These are phyloP conservation scores for Neogale vison DNA, from an alignment of 2,113 vertebrate genomes.

Conservation along the genomic window DNA sequence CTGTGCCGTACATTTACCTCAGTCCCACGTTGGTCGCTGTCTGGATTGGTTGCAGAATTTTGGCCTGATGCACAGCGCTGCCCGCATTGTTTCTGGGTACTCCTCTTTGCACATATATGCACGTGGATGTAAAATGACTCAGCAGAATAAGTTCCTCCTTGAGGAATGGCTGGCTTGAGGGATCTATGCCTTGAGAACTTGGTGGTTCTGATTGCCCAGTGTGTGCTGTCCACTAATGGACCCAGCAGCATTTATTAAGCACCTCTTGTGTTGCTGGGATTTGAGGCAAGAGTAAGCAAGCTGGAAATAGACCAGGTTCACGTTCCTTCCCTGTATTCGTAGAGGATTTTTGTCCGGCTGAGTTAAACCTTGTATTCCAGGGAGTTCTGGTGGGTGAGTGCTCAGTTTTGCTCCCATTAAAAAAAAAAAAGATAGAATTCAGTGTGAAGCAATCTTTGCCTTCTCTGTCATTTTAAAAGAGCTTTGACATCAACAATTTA, in stretches of 20 bases:
- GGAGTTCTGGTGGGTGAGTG: background rate
- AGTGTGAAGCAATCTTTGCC: background rate
- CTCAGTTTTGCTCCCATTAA: background rate
- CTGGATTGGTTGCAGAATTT: background rate
- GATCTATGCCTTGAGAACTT: background rate
- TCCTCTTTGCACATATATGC: background rate
- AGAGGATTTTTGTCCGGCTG: background rate
- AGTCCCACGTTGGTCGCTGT: background rate
- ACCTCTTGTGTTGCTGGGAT: background rate
- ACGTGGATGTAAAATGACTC: background rate
- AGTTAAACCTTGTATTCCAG: background rate
- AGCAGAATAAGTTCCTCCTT: background rate
- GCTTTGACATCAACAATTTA: background rate
- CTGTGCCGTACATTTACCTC: rapidly evolving
- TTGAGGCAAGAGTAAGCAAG: background rate
- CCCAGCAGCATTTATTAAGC: background rate
- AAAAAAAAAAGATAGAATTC: background rate
- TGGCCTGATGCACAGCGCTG: background rate
- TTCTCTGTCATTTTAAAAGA: background rate
- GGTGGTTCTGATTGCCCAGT: background rate
- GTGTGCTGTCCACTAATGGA: background rate
- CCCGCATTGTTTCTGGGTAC: background rate
- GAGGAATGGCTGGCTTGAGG: background rate
- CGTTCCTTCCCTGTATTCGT: background rate
- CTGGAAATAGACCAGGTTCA: background rate